Conservation (phyloP, 2,797 vertebrate genomes). For the Falco biarmicus region DNA sequence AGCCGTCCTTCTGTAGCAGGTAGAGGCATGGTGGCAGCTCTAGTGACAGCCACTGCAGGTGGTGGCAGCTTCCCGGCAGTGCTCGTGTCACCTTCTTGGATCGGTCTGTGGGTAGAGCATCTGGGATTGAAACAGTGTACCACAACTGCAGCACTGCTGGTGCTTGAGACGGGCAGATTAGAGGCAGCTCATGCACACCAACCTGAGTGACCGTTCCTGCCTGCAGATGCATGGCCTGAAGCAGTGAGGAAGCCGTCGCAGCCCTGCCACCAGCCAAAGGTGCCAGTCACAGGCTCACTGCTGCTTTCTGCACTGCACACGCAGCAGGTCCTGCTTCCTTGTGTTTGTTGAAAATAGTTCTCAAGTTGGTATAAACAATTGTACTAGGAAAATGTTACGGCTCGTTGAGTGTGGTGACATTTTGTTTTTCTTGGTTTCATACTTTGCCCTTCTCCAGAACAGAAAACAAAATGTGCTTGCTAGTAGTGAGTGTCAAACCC, state of each 20-base stretch:
- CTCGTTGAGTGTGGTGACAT: not conserved
- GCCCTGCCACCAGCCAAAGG: not conserved
- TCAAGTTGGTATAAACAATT: not conserved
- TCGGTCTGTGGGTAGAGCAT: fast-evolving
- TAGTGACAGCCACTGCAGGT: not conserved
- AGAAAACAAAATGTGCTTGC: not conserved
- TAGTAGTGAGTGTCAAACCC: not conserved
- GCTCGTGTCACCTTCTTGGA: not conserved
- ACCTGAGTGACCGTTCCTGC: fast-evolving
- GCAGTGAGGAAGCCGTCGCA: fast-evolving
- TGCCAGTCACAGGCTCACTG: not conserved
- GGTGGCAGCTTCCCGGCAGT: not conserved
- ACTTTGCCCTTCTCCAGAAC: not conserved
- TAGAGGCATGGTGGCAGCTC: not conserved
- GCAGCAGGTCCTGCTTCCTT: not conserved
- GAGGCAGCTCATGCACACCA: fast-evolving
- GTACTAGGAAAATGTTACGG: not conserved
- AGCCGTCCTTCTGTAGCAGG: not conserved
- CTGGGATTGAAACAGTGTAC: not conserved
- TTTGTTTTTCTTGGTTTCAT: not conserved
- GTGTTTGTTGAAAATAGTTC: not conserved
- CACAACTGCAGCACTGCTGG: fast-evolving
- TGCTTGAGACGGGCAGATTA: fast-evolving
- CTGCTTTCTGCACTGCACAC: fast-evolving
- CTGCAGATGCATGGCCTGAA: fast-evolving